A percentile compares a stretch with the other conserved stretches of the same genome.
These are phyloP conservation scores for Polyploca ridens DNA, from an alignment of 2,888 invertebrate species.

Conservation along the genomic window DNA sequence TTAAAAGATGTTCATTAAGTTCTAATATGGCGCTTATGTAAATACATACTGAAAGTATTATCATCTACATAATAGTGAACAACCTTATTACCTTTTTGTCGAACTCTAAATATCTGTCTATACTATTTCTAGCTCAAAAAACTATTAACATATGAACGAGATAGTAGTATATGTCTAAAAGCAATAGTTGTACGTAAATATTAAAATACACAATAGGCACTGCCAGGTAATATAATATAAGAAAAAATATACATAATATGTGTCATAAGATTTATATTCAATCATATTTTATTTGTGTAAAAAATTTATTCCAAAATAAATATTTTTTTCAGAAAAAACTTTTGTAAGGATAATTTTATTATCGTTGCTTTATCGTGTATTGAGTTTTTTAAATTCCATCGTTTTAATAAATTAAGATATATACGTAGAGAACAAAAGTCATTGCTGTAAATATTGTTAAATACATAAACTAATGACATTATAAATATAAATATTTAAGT, in stretches of 20 bases:
- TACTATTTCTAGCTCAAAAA: conserved; percentile 1
- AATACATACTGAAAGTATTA: neutral
- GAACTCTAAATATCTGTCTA: conserved; percentile 3
- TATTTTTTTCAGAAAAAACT: neutral
- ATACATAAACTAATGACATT: conserved; percentile 36
- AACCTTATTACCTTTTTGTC: neutral
- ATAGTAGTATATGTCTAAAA: conserved; percentile 12
- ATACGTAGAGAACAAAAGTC: conserved; percentile 34
- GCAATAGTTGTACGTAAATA: conserved; percentile 20
- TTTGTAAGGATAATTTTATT: too few relatives aligned
- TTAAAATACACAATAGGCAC: conserved; percentile 51
- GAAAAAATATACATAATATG: conserved; percentile 20
- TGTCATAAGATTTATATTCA: neutral
- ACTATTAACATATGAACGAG: neutral
- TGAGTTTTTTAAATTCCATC: neutral
- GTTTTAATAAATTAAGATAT: conserved; percentile 14
- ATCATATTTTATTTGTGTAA: neutral
- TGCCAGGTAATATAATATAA: conserved; percentile 51
- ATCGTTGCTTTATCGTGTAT: conserved; percentile 13
- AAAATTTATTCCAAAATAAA: neutral
- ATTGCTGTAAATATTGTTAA: conserved; percentile 69
- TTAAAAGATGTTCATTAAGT: neutral
- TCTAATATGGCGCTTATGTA: neutral
- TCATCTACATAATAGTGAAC: neutral
- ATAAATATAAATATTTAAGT: conserved; percentile 40